Conservation (phyloP, 2,797 vertebrate genomes). For the Nyctalus aviator region DNA sequence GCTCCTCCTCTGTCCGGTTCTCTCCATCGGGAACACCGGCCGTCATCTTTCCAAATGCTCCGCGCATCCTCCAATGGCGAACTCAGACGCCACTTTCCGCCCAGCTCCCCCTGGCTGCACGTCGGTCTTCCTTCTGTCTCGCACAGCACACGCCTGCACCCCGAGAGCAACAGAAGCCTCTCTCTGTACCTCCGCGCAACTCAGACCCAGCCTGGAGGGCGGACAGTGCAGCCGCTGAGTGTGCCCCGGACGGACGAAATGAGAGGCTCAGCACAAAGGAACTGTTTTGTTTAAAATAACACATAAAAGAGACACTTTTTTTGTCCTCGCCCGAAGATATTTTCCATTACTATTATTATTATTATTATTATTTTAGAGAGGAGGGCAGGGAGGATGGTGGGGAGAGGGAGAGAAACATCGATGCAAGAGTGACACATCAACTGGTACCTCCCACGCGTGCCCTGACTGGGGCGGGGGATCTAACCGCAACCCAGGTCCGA, state of each 20-base stretch:
- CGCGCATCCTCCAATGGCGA: not conserved
- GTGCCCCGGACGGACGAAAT: not conserved
- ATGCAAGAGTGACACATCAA: too few relatives aligned
- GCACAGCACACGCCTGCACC: too few relatives aligned
- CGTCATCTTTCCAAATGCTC: not conserved
- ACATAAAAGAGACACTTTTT: not conserved
- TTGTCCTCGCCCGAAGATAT: too few relatives aligned
- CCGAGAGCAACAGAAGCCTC: not conserved
- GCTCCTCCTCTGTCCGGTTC: not conserved
- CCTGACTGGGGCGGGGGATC: too few relatives aligned
- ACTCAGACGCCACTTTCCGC: not conserved
- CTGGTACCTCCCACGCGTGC: too few relatives aligned
- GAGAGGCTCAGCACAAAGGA: not conserved
- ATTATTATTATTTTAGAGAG: too few relatives aligned
- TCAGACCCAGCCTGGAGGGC: not conserved
- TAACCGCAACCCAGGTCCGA: too few relatives aligned
- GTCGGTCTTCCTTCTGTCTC: not conserved
- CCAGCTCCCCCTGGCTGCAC: not conserved
- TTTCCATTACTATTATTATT: too few relatives aligned
- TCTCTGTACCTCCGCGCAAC: not conserved
- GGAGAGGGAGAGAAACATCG: too few relatives aligned
- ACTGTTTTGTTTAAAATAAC: not conserved
- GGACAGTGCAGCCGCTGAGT: not conserved
- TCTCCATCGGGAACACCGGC: not conserved
- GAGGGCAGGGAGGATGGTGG: too few relatives aligned